Evolutionary conservation across 2,113 vertebrate species (phyloP).

Genomic region (Beaufortia kweichowensis): DNA sequence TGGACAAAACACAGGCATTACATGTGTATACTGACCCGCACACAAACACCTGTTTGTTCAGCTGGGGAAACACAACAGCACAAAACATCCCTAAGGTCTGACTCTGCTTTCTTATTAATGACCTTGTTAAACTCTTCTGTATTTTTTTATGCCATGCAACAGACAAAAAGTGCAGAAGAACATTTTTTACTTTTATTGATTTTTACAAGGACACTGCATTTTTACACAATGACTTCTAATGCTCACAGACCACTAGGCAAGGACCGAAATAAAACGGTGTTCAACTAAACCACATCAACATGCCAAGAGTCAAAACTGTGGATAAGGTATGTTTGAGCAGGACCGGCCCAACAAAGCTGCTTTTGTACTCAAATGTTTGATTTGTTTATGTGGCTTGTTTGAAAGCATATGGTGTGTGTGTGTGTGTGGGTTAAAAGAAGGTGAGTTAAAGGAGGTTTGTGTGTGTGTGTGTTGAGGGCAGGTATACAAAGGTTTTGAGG

Average conservation of each 20-base stretch:
- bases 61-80: neutral
- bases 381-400: conserved; percentile 26
- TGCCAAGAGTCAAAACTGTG: conserved; percentile 12
- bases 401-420: conserved; percentile 26
- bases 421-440: conserved; percentile 44
- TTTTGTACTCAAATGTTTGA: conserved; percentile 40
- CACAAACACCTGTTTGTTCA: conserved; percentile 2
- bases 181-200: neutral
- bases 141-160: neutral
- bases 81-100: neutral
- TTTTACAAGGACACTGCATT: neutral
- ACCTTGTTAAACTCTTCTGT: neutral
- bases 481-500: conserved; percentile 26
- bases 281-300: conserved; percentile 24
- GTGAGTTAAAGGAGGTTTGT: conserved; percentile 36
- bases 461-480: conserved; percentile 6
- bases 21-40: neutral
- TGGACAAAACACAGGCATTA: neutral
- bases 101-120: neutral
- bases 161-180: neutral
- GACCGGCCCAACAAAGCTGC: conserved; percentile 39
- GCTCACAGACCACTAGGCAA: neutral
- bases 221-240: neutral
- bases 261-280: neutral
- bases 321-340: conserved; percentile 23